Base-by-base conservation (phyloP, 2,113 vertebrate genomes). In the Pterophyllum scalare region DNA sequence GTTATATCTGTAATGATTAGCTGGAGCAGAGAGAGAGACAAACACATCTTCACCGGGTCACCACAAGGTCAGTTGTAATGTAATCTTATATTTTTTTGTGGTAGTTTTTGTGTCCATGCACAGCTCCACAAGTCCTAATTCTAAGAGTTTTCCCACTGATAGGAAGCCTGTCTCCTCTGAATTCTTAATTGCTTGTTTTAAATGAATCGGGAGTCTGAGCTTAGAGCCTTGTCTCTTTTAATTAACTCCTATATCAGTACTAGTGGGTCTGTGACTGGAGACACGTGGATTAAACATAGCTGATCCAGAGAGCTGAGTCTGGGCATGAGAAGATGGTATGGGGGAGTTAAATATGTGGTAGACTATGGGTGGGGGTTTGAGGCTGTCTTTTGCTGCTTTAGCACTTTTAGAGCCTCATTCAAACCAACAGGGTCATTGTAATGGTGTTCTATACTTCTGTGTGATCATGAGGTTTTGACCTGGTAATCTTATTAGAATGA, bases 171-270 rank as follows among this genome's bases (percentile, higher is more conserved):
- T 79, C 57, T 86, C 54, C 58, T 72, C 61, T 62, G 72, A 78
- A 59, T 54, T n/a, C 56, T 79, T 76, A 67, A 81, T 61, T 75
- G 60, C 61, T 83, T n/a, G 70, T 59, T 90, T 85, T 79, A 87
- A 88, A 86, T 59, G 61, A 87, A 72, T 84, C 28, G 38, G 17
- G 35, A 64, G 60, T 74, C 59, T 81, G 59, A 87, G 74, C 85
- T 79, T 77, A 81, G 52, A 82, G 70, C 24, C 58, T 17, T 7
- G 79, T 79, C 49, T 74, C 79, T 87, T 92, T 91, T 88, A 86
- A 93, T 94, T 89, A 92, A 88, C 80, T 90, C 28, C 72, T 79
- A 26, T 74, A 86, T 91, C 82, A 87, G 80, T 43, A 26, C 20
- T 33, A 86, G 72, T 83, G 80, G 83, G 88, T 93, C 87, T 90